Evolutionary conservation across 2,888 invertebrate genomes (phyloP), one percentile per base, ranked within the genome.

Genomic region (Eristalis intricaria): DNA sequence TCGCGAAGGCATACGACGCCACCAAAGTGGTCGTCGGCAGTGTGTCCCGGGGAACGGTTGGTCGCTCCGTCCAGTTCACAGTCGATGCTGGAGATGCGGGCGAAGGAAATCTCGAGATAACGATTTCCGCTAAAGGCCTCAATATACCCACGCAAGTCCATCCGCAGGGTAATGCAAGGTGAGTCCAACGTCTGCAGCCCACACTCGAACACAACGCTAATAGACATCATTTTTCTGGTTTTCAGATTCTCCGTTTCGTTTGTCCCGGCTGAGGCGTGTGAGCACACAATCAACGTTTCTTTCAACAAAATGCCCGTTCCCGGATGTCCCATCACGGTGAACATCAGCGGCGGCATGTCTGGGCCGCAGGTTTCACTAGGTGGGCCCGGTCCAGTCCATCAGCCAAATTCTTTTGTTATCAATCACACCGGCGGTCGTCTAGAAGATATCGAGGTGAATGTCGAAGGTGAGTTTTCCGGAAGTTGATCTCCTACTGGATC

Each of bases 11-110:
- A 0, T 98, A 98, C 93, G 98, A 99, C 93, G 97, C 98, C 35
- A 96, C 97, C 89, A 95, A 96, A 91, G 97, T 98, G 23, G 95
- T 96, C 90, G 97, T 98, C 58, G 96, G 96, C 66, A 95, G 96
- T 89, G 96, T 97, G 63, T 96, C 96, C 15, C 96, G 97, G 29
- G 96, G 96, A 79, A 95, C 96, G n/a, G 96, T 99, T 11, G 98
- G 98, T 71, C 96, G 98, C 89, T 96, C 98, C 4, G 97, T 98
- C n/a, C 98, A 98, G 91, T 97, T 99, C 91, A 97, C 97, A 22
- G 98, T 99, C 71, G 99, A 99, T 93, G 99, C 99, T 3, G 97
- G 97, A 88, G 97, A 98, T 92, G 98, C 99, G 65, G 99, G 99
- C 11, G 99, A 99, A 94, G 99, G 99, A 73, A 98, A 98, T 93